These are phyloP conservation scores for Meiosimyza decipiens DNA, from an alignment of 2,888 invertebrate species.

Conservation along the genomic window DNA sequence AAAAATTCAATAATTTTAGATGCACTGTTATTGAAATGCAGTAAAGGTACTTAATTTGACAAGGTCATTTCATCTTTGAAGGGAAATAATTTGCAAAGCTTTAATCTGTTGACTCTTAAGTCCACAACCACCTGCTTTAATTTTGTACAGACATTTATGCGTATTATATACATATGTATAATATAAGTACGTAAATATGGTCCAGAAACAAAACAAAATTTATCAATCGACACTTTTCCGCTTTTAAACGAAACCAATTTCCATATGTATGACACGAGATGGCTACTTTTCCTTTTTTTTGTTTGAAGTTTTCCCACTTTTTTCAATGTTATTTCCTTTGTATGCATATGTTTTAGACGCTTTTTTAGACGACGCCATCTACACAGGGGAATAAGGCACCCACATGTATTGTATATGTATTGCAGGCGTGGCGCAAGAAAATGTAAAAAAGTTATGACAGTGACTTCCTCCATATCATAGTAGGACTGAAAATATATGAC, in stretches of 20 bases:
- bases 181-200: neutral
- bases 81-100: too few relatives aligned
- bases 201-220: conserved; percentile 14
- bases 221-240: conserved; percentile 22
- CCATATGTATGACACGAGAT: conserved; percentile 51
- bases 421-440: neutral
- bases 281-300: neutral
- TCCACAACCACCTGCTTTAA: too few relatives aligned
- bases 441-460: neutral
- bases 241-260: conserved; percentile 43
- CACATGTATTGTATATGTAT: neutral
- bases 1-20: too few relatives aligned
- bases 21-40: too few relatives aligned
- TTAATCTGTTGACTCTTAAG: too few relatives aligned
- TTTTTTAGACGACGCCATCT: neutral
- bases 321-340: conserved; percentile 1
- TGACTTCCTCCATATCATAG: too few relatives aligned
- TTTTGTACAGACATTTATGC: neutral
- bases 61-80: too few relatives aligned
- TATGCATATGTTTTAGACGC: neutral
- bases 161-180: neutral
- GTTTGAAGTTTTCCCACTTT: neutral
- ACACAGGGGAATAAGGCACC: neutral
- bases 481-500: too few relatives aligned
- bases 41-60: too few relatives aligned